A percentile compares a stretch with the other conserved stretches of the same genome.
Evolutionary conservation across 64 coral and sea anemone genomes (phyloP).

Genomic region (Montipora cactus): DNA sequence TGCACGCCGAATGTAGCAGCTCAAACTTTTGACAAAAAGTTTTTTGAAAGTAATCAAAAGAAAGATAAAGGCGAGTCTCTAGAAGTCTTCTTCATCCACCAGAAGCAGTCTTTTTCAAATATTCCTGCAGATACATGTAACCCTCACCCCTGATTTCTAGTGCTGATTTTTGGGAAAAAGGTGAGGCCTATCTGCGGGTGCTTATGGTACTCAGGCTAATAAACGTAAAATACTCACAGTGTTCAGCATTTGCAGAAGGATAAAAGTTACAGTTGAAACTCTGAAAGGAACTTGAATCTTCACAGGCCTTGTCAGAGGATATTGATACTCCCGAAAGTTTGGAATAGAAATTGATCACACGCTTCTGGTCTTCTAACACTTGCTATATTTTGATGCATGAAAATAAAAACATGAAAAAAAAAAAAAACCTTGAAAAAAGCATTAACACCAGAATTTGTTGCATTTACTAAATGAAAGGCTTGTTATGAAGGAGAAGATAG

Average conservation of each 20-base stretch:
- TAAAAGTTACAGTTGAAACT: slow-evolving; percentile 55
- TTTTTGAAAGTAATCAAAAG: no score
- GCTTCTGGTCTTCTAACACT: slow-evolving; percentile 35
- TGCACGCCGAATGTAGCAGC: no score
- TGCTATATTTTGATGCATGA: neutral
- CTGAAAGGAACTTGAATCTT: slow-evolving; percentile 38
- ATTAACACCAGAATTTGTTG: neutral
- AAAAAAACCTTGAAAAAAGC: neutral
- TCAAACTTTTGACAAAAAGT: no score
- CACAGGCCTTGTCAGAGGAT: slow-evolving; percentile 9
- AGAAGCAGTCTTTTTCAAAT: no score
- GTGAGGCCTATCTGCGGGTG: no score
- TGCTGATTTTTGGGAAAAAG: no score
- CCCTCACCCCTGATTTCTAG: no score
- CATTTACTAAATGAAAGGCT: neutral
- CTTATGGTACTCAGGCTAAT: no score
- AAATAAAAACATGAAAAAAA: neutral
- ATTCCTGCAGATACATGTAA: no score
- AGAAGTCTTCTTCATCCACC: no score
- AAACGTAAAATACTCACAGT: slow-evolving; percentile 21
- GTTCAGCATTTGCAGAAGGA: neutral
- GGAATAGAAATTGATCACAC: slow-evolving; percentile 66
- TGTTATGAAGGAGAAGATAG: no score
- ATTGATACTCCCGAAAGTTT: slow-evolving; percentile 44
- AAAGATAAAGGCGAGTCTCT: no score